A percentile compares a stretch with the other conserved stretches of the same genome.
phyloP scores from a whole-genome alignment of 2,113 vertebrate genomes.

The Terrapene triunguis region DNA sequence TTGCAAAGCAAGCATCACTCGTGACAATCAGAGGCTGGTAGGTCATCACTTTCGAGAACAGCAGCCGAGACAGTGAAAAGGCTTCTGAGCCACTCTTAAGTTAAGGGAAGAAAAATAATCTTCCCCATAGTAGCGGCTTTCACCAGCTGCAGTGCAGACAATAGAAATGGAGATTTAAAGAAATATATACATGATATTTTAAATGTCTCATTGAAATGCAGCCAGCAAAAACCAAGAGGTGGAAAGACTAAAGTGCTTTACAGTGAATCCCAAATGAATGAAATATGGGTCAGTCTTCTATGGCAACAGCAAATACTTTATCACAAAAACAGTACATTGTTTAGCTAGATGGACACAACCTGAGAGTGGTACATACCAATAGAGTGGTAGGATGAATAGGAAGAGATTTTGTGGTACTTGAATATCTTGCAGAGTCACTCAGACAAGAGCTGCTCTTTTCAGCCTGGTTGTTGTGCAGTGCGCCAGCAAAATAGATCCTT shows the following conservation, averaged over 20 bases:
- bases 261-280: not conserved
- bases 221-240: not conserved
- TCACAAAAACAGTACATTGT: not conserved
- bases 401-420: constrained; percentile 20
- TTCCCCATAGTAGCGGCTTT: not conserved
- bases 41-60: not conserved
- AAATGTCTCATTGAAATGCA: not conserved
- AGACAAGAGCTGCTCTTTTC: not conserved
- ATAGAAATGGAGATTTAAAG: not conserved
- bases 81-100: accelerated
- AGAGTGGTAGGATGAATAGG: not conserved
- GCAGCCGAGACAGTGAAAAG: not conserved
- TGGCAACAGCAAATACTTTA: not conserved
- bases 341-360: not conserved
- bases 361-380: not conserved
- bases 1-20: not conserved
- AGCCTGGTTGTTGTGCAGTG: not conserved
- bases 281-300: not conserved
- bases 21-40: constrained; percentile 53
- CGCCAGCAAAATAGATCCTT: not conserved
- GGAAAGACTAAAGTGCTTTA: constrained; percentile 5
- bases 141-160: not conserved
- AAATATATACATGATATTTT: not conserved
- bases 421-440: not conserved
- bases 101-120: not conserved